phyloP scores from a whole-genome alignment of 2,113 vertebrate genomes.

The Actenoides hombroni region DNA sequence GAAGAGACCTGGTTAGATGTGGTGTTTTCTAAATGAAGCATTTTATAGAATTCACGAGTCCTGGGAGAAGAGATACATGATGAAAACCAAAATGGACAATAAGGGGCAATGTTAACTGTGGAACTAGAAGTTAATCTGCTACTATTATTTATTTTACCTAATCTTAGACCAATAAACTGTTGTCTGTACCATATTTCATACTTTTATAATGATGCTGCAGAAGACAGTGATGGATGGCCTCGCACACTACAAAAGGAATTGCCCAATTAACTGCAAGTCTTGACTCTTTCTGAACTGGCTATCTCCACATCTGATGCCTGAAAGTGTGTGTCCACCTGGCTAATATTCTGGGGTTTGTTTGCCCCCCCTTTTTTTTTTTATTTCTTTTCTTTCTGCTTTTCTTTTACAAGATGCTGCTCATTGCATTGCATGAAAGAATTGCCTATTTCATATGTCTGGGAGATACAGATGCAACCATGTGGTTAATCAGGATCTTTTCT shows the following conservation, averaged over 20 bases:
- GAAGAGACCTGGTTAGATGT: background rate
- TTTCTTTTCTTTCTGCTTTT: no score
- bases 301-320: background rate
- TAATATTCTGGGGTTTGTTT: background rate
- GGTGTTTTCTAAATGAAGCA: background rate
- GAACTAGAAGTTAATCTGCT: background rate
- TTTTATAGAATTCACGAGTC: background rate
- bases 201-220: background rate
- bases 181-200: background rate
- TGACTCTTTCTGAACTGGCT: background rate
- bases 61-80: background rate
- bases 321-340: background rate
- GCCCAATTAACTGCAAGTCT: background rate
- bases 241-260: background rate
- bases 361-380: no score
- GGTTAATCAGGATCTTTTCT: background rate
- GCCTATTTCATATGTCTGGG: background rate
- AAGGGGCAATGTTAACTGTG: background rate
- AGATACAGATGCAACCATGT: background rate
- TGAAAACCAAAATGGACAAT: background rate
- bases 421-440: background rate
- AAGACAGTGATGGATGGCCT: background rate
- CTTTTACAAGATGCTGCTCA: background rate
- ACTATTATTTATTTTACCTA: background rate
- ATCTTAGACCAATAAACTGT: background rate